phyloP scores from a whole-genome alignment of 2,797 vertebrate genomes.

The Enteromius mattozi region DNA sequence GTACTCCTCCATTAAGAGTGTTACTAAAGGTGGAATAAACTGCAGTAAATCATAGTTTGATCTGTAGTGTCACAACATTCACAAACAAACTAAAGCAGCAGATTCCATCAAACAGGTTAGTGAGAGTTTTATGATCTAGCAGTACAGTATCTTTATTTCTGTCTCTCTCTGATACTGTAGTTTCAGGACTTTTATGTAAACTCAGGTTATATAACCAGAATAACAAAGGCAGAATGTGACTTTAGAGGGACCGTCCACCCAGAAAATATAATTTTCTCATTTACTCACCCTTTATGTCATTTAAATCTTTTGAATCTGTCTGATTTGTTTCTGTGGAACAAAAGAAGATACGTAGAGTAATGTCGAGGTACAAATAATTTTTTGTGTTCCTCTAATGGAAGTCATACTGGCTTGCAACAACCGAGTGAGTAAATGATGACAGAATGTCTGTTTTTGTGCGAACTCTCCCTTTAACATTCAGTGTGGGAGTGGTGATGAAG shows the following conservation, averaged over 20 bases:
- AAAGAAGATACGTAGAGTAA: not conserved
- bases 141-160: not conserved
- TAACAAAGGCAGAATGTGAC: not conserved
- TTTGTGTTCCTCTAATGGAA: not conserved
- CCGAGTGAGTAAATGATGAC: not conserved
- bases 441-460: not conserved
- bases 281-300: not conserved
- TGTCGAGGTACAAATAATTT: not conserved
- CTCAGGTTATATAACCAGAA: conserved; percentile 36
- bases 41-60: not conserved
- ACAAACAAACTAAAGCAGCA: not conserved
- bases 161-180: not conserved
- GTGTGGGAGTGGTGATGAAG: conserved; percentile 33
- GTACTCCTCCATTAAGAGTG: not conserved
- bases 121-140: not conserved
- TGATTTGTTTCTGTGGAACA: not conserved
- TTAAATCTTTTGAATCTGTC: not conserved
- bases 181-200: conserved; percentile 52
- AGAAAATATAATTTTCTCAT: not conserved
- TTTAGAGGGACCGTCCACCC: not conserved
- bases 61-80: not conserved
- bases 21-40: not conserved
- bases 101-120: not conserved
- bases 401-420: not conserved
- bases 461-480: not conserved